These are phyloP conservation scores for Apis mellifera DNA, from an alignment of 1,140 invertebrate species.

Conservation along the genomic window DNA sequence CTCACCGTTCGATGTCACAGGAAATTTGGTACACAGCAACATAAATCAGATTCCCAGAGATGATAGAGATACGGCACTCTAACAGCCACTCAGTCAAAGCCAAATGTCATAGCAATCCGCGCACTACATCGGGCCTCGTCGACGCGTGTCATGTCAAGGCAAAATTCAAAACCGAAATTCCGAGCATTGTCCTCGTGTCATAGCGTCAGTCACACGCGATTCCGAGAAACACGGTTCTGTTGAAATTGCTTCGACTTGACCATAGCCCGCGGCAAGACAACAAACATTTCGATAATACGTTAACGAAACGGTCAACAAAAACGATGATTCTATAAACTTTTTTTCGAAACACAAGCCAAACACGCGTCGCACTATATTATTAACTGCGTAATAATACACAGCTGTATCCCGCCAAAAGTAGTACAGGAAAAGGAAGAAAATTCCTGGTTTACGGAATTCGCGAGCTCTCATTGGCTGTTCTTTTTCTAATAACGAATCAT, in stretches of 20 bases:
- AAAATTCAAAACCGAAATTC: constrained; percentile 80
- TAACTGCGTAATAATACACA: background rate
- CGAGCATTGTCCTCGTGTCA: constrained; percentile 78
- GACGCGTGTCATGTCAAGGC: constrained; percentile 72
- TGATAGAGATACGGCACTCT: constrained; percentile 70
- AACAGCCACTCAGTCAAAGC: constrained; percentile 77
- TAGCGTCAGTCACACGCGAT: constrained; percentile 68
- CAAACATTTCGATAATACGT: background rate
- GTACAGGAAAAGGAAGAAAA: background rate
- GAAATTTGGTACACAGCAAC: constrained; percentile 63
- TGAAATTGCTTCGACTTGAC: background rate
- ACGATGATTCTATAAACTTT: background rate
- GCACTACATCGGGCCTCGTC: constrained; percentile 74
- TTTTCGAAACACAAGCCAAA: background rate
- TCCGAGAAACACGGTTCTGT: constrained; percentile 2
- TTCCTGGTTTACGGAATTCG: background rate
- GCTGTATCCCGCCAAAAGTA: constrained; percentile 1
- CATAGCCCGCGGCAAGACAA: background rate
- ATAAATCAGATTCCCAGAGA: constrained; percentile 65
- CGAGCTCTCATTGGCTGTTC: background rate
- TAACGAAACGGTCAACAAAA: background rate
- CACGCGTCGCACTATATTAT: background rate
- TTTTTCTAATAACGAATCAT: background rate
- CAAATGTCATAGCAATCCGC: constrained; percentile 76
- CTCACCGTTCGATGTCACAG: constrained; percentile 45